Percentiles rank a stretch among this genome's conserved stretches.
phyloP scores from a whole-genome alignment of 2,888 invertebrate species.

The Sturmia bella region DNA sequence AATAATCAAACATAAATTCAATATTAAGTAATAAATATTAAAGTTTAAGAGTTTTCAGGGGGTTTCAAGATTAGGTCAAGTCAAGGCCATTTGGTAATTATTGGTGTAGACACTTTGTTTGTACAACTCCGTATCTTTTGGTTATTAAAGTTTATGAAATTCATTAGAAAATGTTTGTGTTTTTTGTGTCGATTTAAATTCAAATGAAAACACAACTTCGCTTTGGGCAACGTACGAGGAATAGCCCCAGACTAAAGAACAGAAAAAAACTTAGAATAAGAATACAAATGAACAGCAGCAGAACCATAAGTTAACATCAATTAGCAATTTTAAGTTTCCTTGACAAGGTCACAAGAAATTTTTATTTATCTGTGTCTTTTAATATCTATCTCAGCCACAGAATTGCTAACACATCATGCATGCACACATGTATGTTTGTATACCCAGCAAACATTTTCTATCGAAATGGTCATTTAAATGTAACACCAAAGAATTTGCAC shows the following conservation, averaged over 20 bases:
- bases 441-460: background rate
- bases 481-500: too few relatives aligned
- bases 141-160: slow-evolving; percentile 15
- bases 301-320: slow-evolving; percentile 17
- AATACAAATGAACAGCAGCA: slow-evolving; percentile 24
- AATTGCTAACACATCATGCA: background rate
- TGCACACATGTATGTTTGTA: background rate
- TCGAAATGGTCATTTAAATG: too few relatives aligned
- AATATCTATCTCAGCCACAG: slow-evolving; percentile 5
- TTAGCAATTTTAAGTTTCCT: slow-evolving; percentile 60
- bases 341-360: slow-evolving; percentile 54
- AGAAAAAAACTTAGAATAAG: slow-evolving; percentile 43
- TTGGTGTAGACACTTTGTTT: slow-evolving; percentile 15
- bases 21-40: too few relatives aligned
- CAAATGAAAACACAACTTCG: slow-evolving; percentile 29
- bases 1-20: too few relatives aligned
- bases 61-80: too few relatives aligned
- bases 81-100: too few relatives aligned
- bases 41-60: too few relatives aligned
- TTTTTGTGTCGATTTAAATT: slow-evolving; percentile 2
- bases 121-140: background rate
- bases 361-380: slow-evolving; percentile 5
- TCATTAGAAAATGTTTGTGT: slow-evolving; percentile 56
- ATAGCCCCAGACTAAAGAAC: background rate
- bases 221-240: slow-evolving; percentile 10